phyloP scores from a whole-genome alignment of 2,113 vertebrate species.

The Prunella himalayana region DNA sequence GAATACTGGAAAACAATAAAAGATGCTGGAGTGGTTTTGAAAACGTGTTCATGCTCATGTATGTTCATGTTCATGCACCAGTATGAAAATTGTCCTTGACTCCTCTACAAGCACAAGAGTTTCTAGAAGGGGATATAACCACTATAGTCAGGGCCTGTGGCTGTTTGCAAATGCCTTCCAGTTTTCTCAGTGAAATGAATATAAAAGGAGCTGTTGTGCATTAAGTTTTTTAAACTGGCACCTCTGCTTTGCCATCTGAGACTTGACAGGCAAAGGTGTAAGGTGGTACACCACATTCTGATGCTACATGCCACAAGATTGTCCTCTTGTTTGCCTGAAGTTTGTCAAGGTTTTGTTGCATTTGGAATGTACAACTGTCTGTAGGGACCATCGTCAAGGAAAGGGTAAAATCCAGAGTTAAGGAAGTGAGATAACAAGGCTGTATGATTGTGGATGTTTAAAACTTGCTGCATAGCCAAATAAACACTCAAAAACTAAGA shows the following conservation, averaged over 20 bases:
- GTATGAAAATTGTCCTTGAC: background rate
- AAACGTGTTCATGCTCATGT: background rate
- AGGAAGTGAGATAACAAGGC: background rate
- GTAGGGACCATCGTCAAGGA: background rate
- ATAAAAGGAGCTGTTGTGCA: background rate
- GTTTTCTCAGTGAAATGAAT: background rate
- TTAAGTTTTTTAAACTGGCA: background rate
- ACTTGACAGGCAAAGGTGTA: background rate
- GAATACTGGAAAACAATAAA: background rate
- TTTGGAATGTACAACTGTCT: background rate
- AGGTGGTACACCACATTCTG: background rate
- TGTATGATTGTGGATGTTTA: background rate
- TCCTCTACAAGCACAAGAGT: background rate
- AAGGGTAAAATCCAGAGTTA: background rate
- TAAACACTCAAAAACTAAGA: background rate
- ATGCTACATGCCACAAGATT: accelerated
- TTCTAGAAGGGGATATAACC: background rate
- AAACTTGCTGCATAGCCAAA: background rate
- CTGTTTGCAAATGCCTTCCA: background rate
- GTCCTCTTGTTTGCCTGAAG: background rate
- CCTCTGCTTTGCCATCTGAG: background rate
- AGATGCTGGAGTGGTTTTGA: background rate
- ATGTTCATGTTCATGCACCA: background rate
- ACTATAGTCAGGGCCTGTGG: background rate
- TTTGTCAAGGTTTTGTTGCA: background rate